phyloP scores from a whole-genome alignment of 35 echinoderm and acorn worm genomes.

The Eucidaris tribuloides region DNA sequence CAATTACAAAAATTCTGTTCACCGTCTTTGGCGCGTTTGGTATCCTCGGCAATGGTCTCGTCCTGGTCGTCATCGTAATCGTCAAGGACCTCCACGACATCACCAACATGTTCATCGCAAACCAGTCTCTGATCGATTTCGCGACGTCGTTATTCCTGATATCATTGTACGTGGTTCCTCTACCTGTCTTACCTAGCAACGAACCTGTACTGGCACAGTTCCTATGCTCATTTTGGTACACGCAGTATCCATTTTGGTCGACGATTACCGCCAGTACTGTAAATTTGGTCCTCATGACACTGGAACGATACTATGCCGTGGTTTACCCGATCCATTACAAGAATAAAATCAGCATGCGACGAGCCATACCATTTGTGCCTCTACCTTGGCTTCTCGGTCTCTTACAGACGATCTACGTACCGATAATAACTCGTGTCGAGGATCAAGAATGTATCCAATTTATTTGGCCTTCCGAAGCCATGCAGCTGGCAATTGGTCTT shows the following conservation, averaged over 20 bases:
- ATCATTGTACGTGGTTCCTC: no score
- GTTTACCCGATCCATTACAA: slow-evolving; percentile 40
- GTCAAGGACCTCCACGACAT: no score
- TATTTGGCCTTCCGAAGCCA: not conserved
- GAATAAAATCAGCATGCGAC: not conserved
- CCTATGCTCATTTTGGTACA: slow-evolving; percentile 55
- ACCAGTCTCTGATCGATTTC: slow-evolving; percentile 65
- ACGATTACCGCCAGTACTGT: slow-evolving; percentile 30
- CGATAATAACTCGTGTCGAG: slow-evolving; percentile 3
- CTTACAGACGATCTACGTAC: not conserved
- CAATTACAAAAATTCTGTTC: no score
- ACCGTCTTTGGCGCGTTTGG: no score
- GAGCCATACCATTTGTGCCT: not conserved
- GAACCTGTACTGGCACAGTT: slow-evolving; percentile 3
- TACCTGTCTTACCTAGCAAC: not conserved
- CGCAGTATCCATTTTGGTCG: slow-evolving; percentile 56
- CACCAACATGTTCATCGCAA: slow-evolving; percentile 52
- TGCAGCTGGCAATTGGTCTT: not conserved
- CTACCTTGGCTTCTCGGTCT: slow-evolving; percentile 28
- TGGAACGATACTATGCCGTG: slow-evolving; percentile 57
- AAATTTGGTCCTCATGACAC: slow-evolving; percentile 46
- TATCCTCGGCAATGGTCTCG: no score
- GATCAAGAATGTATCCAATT: not conserved
- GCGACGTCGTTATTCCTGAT: slow-evolving; percentile 28
- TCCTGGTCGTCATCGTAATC: no score